Conservation (phyloP, 2,113 vertebrate genomes). For the Haemorhous mexicanus region DNA sequence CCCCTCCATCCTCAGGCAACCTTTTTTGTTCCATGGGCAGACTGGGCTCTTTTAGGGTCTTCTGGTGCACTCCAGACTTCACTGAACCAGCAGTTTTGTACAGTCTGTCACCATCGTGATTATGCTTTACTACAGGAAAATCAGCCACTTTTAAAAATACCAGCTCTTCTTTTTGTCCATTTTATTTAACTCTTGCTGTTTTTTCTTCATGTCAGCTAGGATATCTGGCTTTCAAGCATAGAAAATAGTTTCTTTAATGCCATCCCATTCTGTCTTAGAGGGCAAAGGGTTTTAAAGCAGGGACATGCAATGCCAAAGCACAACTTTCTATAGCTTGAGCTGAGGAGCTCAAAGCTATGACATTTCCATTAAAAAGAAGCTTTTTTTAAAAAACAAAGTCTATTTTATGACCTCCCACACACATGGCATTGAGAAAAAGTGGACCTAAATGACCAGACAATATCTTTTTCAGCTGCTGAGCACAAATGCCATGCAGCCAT, state of each 20-base stretch:
- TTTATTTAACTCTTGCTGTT: not conserved
- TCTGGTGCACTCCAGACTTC: not conserved
- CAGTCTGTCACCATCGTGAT: rapidly evolving
- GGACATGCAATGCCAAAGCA: not conserved
- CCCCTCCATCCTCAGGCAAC: not conserved
- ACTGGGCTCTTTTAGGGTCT: not conserved
- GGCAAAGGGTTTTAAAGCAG: not conserved
- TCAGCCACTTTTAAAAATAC: not conserved
- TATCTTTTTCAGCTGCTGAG: not conserved
- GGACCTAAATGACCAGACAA: not conserved
- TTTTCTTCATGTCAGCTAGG: not conserved
- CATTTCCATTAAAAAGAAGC: not conserved
- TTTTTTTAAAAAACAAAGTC: not conserved
- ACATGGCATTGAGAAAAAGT: not conserved
- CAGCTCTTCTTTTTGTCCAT: not conserved
- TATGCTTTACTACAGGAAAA: not conserved
- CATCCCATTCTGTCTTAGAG: not conserved
- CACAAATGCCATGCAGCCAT: not conserved
- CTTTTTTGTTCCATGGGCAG: not conserved
- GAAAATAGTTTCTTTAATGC: not conserved
- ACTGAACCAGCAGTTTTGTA: not conserved
- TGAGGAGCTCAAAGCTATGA: not conserved
- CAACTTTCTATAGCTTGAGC: not conserved
- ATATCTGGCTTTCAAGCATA: not conserved
- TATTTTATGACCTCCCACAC: not conserved